Evolutionary conservation across 2,113 vertebrate genomes (phyloP).

Genomic region (Aspiorhynchus laticeps): DNA sequence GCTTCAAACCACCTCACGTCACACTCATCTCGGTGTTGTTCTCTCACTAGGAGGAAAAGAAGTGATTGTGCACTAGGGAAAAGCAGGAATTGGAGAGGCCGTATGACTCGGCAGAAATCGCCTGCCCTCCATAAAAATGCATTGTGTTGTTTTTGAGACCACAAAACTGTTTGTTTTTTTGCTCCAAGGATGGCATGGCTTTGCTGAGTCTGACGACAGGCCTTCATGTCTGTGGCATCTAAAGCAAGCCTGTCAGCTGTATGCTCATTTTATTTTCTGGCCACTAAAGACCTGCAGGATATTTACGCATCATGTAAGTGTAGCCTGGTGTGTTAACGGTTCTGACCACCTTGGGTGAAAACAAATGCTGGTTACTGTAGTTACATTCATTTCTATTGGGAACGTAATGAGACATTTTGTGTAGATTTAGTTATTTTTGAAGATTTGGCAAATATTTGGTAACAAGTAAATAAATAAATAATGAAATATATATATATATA

Average conservation of each 20-base stretch:
- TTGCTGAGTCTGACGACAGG: constrained; percentile 16
- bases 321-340: not conserved
- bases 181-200: not conserved
- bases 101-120: constrained; percentile 37
- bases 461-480: no score
- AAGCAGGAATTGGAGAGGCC: constrained; percentile 1
- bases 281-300: constrained; percentile 24
- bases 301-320: constrained; percentile 15
- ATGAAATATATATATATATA: no score
- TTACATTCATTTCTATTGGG: not conserved
- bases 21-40: not conserved
- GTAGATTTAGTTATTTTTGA: not conserved
- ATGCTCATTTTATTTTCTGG: constrained; percentile 11
- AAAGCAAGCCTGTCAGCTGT: constrained; percentile 11
- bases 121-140: not conserved
- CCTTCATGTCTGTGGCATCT: not conserved
- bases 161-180: not conserved
- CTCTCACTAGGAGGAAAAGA: not conserved
- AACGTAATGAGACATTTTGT: not conserved
- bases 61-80: not conserved
- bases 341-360: not conserved
- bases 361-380: not conserved
- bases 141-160: not conserved
- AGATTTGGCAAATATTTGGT: constrained; percentile 1
- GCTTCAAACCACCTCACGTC: constrained; percentile 33